Percentiles rank a stretch among this genome's conserved stretches.
phyloP scores from a whole-genome alignment of 2,113 vertebrate species.

The Eudorcas thomsonii region DNA sequence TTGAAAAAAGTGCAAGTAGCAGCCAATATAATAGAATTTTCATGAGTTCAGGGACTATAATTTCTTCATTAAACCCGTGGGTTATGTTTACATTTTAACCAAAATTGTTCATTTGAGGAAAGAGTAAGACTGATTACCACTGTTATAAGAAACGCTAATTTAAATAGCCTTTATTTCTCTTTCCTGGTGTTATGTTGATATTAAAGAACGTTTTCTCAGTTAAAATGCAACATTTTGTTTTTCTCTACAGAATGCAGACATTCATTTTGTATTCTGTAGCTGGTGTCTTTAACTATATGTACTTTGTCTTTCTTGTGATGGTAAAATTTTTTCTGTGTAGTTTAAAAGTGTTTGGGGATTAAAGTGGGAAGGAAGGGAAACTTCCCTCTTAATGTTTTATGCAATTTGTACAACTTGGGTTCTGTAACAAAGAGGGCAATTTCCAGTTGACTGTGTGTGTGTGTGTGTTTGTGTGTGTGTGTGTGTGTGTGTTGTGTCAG shows the following conservation, averaged over 20 bases:
- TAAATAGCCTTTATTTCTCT: neutral
- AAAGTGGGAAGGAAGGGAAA: neutral
- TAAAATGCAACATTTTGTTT: neutral
- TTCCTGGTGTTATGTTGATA: neutral
- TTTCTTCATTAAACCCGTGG: neutral
- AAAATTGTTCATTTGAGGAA: neutral
- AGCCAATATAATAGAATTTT: neutral
- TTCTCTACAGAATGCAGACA: neutral
- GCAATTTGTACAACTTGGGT: neutral
- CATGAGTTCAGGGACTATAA: neutral
- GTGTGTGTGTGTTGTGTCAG: neutral
- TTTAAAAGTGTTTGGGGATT: neutral
- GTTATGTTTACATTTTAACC: neutral
- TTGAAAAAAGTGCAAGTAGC: neutral
- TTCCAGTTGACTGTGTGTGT: neutral
- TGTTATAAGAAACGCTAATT: neutral
- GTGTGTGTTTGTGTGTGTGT: neutral
- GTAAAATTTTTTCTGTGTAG: neutral
- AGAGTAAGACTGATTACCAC: neutral
- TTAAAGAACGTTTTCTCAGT: conserved; percentile 10
- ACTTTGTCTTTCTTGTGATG: neutral
- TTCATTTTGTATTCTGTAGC: neutral
- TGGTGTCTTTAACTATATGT: neutral
- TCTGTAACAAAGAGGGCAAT: neutral
- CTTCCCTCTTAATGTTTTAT: neutral